Evolutionary conservation across 2,888 invertebrate species (phyloP).

Genomic region (Zaprionus obscuricornis): DNA sequence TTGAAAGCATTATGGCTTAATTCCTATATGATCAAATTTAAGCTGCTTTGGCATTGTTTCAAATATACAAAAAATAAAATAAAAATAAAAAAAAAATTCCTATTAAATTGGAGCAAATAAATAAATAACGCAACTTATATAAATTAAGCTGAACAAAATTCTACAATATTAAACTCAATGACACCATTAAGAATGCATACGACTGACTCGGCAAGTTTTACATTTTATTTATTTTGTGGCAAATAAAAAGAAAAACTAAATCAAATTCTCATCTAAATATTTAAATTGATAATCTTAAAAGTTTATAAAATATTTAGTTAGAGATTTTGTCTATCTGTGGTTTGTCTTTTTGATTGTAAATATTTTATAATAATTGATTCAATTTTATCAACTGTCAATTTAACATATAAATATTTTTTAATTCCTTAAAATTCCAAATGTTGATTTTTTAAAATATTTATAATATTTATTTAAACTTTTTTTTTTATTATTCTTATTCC

Average conservation of each 20-base stretch:
- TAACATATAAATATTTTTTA: neutral
- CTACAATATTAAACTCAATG: constrained; percentile 6
- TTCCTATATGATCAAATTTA: constrained; percentile 75
- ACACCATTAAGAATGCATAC: constrained; percentile 20
- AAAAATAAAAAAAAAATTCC: too few relatives aligned
- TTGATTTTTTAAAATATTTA: constrained; percentile 9
- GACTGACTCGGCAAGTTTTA: neutral
- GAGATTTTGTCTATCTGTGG: too few relatives aligned
- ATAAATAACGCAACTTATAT: constrained; percentile 30
- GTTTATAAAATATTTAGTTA: neutral
- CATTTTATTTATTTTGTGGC: constrained; percentile 1
- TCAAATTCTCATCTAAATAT: constrained; percentile 1
- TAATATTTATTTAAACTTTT: constrained; percentile 1
- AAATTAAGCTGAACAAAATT: constrained; percentile 1
- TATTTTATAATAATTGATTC: too few relatives aligned
- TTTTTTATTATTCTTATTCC: too few relatives aligned
- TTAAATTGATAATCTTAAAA: neutral
- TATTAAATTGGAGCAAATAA: constrained; percentile 28
- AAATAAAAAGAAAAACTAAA: too few relatives aligned
- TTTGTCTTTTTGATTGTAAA: too few relatives aligned
- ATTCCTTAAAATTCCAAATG: constrained; percentile 2
- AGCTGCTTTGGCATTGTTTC: constrained; percentile 21
- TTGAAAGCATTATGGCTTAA: constrained; percentile 78
- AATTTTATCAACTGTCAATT: neutral
- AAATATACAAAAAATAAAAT: too few relatives aligned